Evolutionary conservation across 2,888 invertebrate species (phyloP).

Genomic region (Kryphioiulus occultus): DNA sequence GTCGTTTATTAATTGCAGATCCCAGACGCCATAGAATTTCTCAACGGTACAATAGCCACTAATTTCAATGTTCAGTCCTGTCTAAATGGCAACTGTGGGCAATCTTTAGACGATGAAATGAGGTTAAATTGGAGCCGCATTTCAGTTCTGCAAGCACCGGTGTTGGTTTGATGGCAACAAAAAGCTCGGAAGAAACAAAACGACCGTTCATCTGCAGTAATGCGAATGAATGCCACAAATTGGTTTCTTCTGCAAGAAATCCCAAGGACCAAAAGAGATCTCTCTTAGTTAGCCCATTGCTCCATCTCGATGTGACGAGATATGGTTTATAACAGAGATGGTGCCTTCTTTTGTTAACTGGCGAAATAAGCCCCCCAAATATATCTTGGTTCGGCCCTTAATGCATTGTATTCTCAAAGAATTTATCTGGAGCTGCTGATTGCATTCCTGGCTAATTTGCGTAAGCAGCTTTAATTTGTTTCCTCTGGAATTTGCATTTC

Average conservation of each 20-base stretch:
- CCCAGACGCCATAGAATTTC: neutral
- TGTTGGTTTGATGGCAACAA: neutral
- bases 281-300: neutral
- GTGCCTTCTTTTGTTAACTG: neutral
- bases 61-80: neutral
- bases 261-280: constrained; percentile 23
- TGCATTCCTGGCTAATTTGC: too few relatives aligned
- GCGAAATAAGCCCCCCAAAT: neutral
- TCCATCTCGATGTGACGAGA: neutral
- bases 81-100: neutral
- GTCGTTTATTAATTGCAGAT: neutral
- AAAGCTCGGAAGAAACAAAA: neutral
- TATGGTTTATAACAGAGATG: neutral
- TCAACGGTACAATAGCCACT: neutral
- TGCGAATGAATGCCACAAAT: neutral
- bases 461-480: too few relatives aligned
- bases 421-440: too few relatives aligned
- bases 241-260: neutral
- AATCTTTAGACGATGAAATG: neutral
- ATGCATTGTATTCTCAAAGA: too few relatives aligned
- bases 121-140: neutral
- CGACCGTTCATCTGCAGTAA: constrained; percentile 21
- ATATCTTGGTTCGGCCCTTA: neutral
- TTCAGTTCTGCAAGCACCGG: neutral
- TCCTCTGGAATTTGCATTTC: too few relatives aligned